Evolutionary conservation across 2,797 vertebrate species (phyloP), one percentile per base, ranked within the genome.

Genomic region (Pseudochromis fuscus): DNA sequence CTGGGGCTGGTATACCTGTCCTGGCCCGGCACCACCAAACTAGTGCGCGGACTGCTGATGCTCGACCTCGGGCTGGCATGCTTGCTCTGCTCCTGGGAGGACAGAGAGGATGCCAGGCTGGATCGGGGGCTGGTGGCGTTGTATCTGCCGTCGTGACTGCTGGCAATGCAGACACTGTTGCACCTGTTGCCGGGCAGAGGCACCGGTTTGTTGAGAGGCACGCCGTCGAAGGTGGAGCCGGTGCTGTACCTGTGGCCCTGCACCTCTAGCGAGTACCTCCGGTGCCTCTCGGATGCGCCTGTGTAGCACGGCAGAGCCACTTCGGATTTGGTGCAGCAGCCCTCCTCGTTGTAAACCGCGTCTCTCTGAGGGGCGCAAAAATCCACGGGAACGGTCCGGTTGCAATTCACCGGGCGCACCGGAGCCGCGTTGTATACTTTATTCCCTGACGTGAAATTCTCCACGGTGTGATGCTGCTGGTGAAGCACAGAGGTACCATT

Each of bases 221-320:
- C 90, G 52, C 94, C 94, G 73, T 96, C 96, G 88, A 93, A 96
- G 73, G 92, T 88, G 88, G 94, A 94, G 38, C 94, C 91, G 83
- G 93, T 91, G 94, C 95, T 94, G 88, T 95, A 94, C 87, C 94
- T 77, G 88, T 94, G 93, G 67, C 94, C 94, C 91, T 95, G 93
- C 79, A 92, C 94, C 89, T 96, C 96, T 87, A 95, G 88, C 21
- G 96, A 95, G 91, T 91, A 95, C 23, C 96, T 89, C 84, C 94
- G 67, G 82, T 94, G 93, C 81, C 95, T 90, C 64, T 96, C 95
- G 11, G 94, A 87, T 4, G 87, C 90, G 60, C 95, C 95, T 28
- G 93, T 93, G 91, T 96, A 96, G 82, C 96, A 97, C 55, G 96
- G 96, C 88, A 96, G 67, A 38, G 96, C 96, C 90, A 97, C 95